Conservation (phyloP, 2,797 vertebrate genomes). For the Melanotaenia trifasciata region DNA sequence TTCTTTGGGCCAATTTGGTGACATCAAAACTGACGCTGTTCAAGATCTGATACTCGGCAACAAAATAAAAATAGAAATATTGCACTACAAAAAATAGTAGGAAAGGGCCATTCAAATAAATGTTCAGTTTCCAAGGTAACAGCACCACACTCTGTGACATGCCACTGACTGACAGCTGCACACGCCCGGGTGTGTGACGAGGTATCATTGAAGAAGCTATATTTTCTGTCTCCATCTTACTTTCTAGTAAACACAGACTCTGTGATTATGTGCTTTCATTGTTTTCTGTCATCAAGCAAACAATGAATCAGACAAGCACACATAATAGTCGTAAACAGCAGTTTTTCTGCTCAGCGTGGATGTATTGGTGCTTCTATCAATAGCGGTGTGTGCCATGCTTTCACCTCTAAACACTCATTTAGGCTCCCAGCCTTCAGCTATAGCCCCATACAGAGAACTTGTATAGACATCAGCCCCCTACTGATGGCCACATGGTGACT, state of each 20-base stretch:
- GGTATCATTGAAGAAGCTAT: constrained; percentile 53
- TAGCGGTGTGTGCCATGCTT: constrained; percentile 39
- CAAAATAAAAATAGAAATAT: constrained; percentile 55
- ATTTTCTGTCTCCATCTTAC: constrained; percentile 42
- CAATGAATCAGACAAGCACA: constrained; percentile 30
- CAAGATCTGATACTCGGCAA: constrained; percentile 37
- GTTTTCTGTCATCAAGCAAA: constrained; percentile 53
- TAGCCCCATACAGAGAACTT: constrained; percentile 40
- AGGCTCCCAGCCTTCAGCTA: constrained; percentile 28
- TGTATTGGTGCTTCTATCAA: constrained; percentile 49
- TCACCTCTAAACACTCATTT: constrained; percentile 64
- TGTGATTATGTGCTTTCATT: constrained; percentile 43
- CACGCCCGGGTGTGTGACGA: constrained; percentile 38
- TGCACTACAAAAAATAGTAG: constrained; percentile 51
- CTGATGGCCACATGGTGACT: constrained; percentile 35
- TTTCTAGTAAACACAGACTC: constrained; percentile 58
- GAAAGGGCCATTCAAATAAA: constrained; percentile 52
- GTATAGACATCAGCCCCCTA: constrained; percentile 48
- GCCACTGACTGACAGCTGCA: constrained; percentile 67
- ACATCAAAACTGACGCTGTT: constrained; percentile 33
- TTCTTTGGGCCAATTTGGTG: constrained; percentile 13
- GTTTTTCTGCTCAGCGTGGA: constrained; percentile 27
- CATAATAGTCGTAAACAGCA: background rate
- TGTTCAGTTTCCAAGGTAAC: constrained; percentile 71
- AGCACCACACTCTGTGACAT: constrained; percentile 35